Percentiles rank a stretch among this genome's conserved stretches.
Conservation (phyloP, 1,140 invertebrate species). For the Eciton burchellii region DNA sequence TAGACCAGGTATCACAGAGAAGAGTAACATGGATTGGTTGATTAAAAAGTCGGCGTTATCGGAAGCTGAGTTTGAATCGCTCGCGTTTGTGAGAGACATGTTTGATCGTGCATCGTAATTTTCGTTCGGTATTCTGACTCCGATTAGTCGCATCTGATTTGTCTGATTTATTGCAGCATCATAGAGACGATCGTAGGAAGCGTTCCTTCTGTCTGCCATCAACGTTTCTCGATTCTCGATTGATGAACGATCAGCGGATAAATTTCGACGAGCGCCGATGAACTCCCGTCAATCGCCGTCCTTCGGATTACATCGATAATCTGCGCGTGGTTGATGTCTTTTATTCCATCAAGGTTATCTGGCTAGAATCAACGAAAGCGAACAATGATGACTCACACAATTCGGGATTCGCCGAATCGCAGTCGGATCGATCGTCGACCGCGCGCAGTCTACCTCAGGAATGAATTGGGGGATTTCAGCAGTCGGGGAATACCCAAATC, state of each 20-base stretch:
- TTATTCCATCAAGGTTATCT: constrained; percentile 66
- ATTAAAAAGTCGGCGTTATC: not conserved
- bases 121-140: too few species aligned
- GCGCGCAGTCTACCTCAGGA: not conserved
- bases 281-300: not conserved
- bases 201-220: not conserved
- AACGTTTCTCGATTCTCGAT: not conserved
- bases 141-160: too few species aligned
- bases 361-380: not conserved
- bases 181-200: not conserved
- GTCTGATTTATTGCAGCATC: not conserved
- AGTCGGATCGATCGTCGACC: constrained; percentile 57
- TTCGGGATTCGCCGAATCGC: constrained; percentile 68
- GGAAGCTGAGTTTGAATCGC: not conserved
- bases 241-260: not conserved
- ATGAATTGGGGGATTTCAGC: constrained; percentile 57
- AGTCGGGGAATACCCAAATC: too few species aligned
- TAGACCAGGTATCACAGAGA: not conserved
- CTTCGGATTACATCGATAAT: constrained; percentile 56
- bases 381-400: constrained; percentile 70
- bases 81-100: too few species aligned
- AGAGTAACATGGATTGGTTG: not conserved
- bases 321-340: constrained; percentile 60
- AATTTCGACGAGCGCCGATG: constrained; percentile 11
- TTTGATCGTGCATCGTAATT: too few species aligned